Evolutionary conservation across 2,113 vertebrate genomes (phyloP).

Genomic region (Pterocles burchelli): DNA sequence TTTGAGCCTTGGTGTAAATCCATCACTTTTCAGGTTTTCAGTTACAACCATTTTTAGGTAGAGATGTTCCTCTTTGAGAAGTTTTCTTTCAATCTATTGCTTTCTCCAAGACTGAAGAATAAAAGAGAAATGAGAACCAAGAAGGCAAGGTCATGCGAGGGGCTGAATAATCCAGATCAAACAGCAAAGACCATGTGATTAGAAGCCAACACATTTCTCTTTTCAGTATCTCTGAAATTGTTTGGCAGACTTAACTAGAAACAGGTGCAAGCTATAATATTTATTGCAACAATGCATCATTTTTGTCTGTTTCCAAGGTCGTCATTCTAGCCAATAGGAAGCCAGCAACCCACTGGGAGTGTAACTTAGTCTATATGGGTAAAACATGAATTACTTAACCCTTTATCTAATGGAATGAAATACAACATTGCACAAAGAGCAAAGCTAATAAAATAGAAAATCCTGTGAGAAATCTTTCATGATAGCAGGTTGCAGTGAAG

Average conservation of each 20-base stretch:
- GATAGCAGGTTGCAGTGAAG: slow-evolving; percentile 57
- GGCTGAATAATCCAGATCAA: slow-evolving; percentile 54
- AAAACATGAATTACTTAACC: slow-evolving; percentile 56
- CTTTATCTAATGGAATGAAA: slow-evolving; percentile 53
- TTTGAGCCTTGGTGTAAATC: neutral
- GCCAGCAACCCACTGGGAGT: slow-evolving; percentile 56
- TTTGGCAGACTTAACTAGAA: slow-evolving; percentile 69
- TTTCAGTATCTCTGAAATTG: slow-evolving; percentile 61
- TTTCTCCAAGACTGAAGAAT: neutral
- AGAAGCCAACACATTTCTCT: slow-evolving; percentile 65
- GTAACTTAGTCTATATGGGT: slow-evolving; percentile 46
- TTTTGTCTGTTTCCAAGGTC: slow-evolving; percentile 69
- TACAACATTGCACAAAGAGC: neutral
- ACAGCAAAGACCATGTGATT: slow-evolving; percentile 44
- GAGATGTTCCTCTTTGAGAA: neutral
- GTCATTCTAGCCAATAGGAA: slow-evolving; percentile 56
- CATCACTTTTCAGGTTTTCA: neutral
- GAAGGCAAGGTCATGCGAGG: neutral
- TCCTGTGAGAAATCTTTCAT: slow-evolving; percentile 14
- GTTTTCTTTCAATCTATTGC: neutral
- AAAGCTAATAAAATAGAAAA: slow-evolving; percentile 16
- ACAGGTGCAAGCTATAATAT: slow-evolving; percentile 70
- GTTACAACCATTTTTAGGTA: neutral
- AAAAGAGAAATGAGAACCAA: slow-evolving; percentile 25
- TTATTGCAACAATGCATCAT: slow-evolving; percentile 71